Base-by-base conservation (phyloP, 2,888 invertebrate species). In the Drosophila subquinaria region DNA sequence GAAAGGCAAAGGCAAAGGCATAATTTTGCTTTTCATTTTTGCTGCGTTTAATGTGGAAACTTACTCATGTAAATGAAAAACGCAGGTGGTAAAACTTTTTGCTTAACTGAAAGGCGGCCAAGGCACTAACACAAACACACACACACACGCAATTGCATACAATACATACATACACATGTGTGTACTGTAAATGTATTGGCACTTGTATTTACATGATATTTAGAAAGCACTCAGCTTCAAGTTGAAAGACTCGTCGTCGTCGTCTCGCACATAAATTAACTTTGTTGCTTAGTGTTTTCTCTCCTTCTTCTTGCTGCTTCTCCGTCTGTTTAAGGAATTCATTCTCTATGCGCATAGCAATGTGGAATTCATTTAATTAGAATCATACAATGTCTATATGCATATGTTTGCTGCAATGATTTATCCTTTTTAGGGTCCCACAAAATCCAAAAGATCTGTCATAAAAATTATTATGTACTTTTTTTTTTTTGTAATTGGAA, bases 51-150 rank as follows among this genome's bases (percentile, higher is more conserved):
- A 88, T 88, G 81, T 83, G 69, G 45, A 83, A 88, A 86, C 81
- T 88, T 86, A 86, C 87, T 88, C 84, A 88, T 88, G 84, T 79
- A 83, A 86, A 86, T 88, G 84, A 86, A 86, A 86, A 79, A 77
- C 75, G 73, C 83, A 83, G 83, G 82, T 88, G 88, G 76, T 69
- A 68, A 76, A 77, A 69, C 79, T 76, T 85, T 77, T 63, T 66
- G 68, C 69, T 63, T 68, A 70, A 67, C 79, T 69, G 68, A 75
- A 73, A 61, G 57, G 60, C 63, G 72, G 67, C 68, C 69, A 69
- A 66, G 52, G 62, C 57, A 61, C 56, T 57, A 65, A 48, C 20
- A 60, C 20, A 23, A 45, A 56, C 40, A 45, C 13, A 63, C 15
- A 59, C 20, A 36, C 11, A 50, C 35, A 23, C 35, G 27, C 20